These are phyloP conservation scores for Caenorhabditis parvicauda DNA, from an alignment of 2,888 invertebrate genomes.

Conservation along the genomic window DNA sequence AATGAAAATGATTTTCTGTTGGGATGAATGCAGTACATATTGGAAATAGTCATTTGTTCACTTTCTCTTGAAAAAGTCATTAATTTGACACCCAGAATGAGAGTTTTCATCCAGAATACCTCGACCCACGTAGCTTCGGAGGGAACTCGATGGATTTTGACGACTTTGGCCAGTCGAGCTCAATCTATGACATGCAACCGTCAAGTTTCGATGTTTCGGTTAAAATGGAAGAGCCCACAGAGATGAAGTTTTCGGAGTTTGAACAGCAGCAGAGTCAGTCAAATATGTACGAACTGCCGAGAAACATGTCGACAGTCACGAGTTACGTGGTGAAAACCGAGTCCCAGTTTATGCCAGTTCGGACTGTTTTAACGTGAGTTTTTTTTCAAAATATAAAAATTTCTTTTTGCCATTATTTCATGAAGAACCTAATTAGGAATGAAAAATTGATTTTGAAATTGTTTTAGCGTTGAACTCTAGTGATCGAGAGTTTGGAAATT, in stretches of 20 bases:
- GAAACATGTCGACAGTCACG: no score
- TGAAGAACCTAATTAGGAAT: no score
- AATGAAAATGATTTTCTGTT: no score
- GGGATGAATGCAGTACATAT: not conserved
- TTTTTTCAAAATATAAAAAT: not conserved
- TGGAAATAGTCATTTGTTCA: not conserved
- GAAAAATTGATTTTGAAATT: no score
- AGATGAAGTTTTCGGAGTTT: not conserved
- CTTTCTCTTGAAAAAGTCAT: not conserved
- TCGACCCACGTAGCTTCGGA: slow-evolving; percentile 25
- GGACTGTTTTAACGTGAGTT: slow-evolving; percentile 11
- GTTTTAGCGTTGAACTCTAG: no score
- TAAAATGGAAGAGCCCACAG: not conserved
- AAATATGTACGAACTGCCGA: no score
- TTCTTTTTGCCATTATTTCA: not conserved
- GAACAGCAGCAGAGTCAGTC: not conserved
- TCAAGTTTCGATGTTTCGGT: not conserved
- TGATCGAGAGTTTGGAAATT: no score
- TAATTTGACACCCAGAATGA: not conserved
- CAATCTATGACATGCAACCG: not conserved
- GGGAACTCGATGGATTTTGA: slow-evolving; percentile 9
- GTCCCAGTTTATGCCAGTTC: slow-evolving; percentile 6
- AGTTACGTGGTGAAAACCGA: slow-evolving; percentile 17
- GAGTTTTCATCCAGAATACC: slow-evolving; percentile 5
- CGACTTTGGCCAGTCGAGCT: slow-evolving; percentile 6